These are phyloP conservation scores for Poeciliopsis gracilis DNA, from an alignment of 2,797 vertebrate genomes.

Conservation along the genomic window DNA sequence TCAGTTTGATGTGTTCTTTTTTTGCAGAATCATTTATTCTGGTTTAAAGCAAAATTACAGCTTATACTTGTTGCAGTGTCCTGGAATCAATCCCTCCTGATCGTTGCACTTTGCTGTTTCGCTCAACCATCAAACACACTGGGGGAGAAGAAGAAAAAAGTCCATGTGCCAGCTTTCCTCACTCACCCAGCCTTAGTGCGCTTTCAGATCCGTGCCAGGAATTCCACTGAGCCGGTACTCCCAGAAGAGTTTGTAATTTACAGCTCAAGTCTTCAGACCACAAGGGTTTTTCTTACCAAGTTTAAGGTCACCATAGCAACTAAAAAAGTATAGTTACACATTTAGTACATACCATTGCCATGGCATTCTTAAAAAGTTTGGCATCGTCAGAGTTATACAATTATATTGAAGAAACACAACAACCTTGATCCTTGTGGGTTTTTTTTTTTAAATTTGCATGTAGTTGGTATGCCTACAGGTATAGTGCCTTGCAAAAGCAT, in stretches of 20 bases:
- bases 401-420: conserved; percentile 20
- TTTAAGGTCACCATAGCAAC: conserved; percentile 77
- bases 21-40: neutral
- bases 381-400: neutral
- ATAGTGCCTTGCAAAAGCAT: conserved; percentile 14
- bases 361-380: conserved; percentile 19
- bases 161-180: conserved; percentile 50
- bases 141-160: conserved; percentile 7
- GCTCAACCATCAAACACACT: conserved; percentile 11
- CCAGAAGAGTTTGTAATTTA: conserved; percentile 79
- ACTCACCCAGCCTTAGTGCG: conserved; percentile 39
- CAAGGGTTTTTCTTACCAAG: conserved; percentile 75
- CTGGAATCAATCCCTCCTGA: neutral
- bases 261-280: conserved; percentile 73
- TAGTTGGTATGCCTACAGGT: conserved; percentile 6
- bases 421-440: neutral
- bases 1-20: neutral
- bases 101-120: neutral
- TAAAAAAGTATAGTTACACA: conserved; percentile 70
- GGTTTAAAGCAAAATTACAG: neutral
- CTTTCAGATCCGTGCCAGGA: conserved; percentile 60
- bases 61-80: neutral
- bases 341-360: conserved; percentile 37
- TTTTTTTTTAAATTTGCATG: neutral
- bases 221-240: conserved; percentile 63